phyloP scores from a whole-genome alignment of 2,888 invertebrate genomes.

The Nymphalis polychloros region DNA sequence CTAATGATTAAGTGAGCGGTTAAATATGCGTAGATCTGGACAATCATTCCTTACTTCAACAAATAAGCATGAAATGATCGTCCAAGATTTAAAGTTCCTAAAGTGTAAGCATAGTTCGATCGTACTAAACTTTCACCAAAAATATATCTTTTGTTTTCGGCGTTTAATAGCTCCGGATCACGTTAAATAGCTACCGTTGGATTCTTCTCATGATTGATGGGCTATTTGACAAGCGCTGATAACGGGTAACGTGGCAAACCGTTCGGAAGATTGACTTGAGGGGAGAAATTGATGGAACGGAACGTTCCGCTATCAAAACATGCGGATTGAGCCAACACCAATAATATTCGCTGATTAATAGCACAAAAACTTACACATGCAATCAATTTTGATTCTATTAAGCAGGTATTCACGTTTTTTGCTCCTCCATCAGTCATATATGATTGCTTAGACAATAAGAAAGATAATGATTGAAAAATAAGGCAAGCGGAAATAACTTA shows the following conservation, averaged over 20 bases:
- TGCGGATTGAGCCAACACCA: slow-evolving; percentile 50
- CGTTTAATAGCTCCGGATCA: slow-evolving; percentile 62
- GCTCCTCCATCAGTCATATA: slow-evolving; percentile 27
- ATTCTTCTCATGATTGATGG: slow-evolving; percentile 73
- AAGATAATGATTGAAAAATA: slow-evolving; percentile 14
- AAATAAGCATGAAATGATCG: slow-evolving; percentile 31
- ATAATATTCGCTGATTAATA: slow-evolving; percentile 34
- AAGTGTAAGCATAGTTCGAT: slow-evolving; percentile 43
- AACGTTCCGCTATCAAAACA: slow-evolving; percentile 50
- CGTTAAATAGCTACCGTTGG: slow-evolving; percentile 53
- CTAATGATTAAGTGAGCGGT: slow-evolving; percentile 24
- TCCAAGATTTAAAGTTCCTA: slow-evolving; percentile 34
- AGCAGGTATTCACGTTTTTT: slow-evolving; percentile 21
- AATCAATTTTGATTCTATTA: slow-evolving; percentile 32
- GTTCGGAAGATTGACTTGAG: slow-evolving; percentile 63
- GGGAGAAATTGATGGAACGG: slow-evolving; percentile 54
- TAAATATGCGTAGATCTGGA: slow-evolving; percentile 29
- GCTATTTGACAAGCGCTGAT: slow-evolving; percentile 63
- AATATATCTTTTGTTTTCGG: slow-evolving; percentile 64
- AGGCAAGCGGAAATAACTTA: slow-evolving; percentile 20
- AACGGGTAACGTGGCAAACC: slow-evolving; percentile 63
- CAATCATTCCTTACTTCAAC: slow-evolving; percentile 22
- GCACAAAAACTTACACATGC: slow-evolving; percentile 28
- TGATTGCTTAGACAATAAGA: slow-evolving; percentile 19
- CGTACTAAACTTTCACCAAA: slow-evolving; percentile 51